Evolutionary conservation across 2,797 vertebrate genomes (phyloP), one percentile per base, ranked within the genome.

Genomic region (Alfaro cultratus): DNA sequence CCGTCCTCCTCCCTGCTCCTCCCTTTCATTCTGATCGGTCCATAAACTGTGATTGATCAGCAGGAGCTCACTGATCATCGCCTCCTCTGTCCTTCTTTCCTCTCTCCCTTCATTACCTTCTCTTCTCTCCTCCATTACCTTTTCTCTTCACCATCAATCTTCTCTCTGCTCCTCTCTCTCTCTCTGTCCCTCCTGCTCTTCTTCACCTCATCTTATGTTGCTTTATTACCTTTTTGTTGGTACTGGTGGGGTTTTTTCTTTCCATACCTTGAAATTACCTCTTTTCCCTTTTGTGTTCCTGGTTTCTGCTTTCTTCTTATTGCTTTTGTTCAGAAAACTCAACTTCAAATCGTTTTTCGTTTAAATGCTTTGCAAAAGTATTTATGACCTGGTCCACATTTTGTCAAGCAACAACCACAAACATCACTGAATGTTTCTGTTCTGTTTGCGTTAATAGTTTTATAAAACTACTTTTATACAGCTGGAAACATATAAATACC

Each of bases 11-110:
- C 21, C 26, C 45, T 51, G 73, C n/a, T 73, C 74, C 80, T 82
- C 49, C 74, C 76, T 29, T 16, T 70, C 80, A 70, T 45, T 83
- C 82, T 75, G 82, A 87, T 89, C 75, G 62, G 76, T 89, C 85
- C 80, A 88, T 88, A 92, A 90, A 89, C 83, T 83, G 60, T 82
- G 87, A 90, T 90, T 87, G 89, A 92, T 92, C 86, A 86, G 81
- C 86, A 45, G 82, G 83, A 73, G 82, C 83, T 89, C 88, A 86
- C 79, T 51, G 60, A 89, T 87, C 87, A 80, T 84, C 76, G 76
- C 79, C 78, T 84, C 87, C 73, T 85, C 83, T 80, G 53, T 81
- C 46, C 72, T 72, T 79, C 70, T 79, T 68, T 67, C 43, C 47
- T 80, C 78, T 81, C 67, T 77, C 78, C 80, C 86, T 82, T 84